Evolutionary conservation across 1,140 invertebrate species (phyloP).

Genomic region (Papilio glaucus): DNA sequence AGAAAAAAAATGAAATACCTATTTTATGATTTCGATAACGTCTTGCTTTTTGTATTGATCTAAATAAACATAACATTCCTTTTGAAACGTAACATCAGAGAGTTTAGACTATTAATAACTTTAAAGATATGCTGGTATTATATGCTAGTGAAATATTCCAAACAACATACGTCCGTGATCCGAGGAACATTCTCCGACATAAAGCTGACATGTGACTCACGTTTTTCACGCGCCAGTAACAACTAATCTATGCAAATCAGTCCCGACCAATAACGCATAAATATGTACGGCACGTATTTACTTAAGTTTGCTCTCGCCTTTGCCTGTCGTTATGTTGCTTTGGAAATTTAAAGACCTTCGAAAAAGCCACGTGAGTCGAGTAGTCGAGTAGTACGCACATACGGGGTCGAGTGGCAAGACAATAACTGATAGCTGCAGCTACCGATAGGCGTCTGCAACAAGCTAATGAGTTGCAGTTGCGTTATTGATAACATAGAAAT

Average conservation of each 20-base stretch:
- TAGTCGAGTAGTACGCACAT: neutral
- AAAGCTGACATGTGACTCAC: slow-evolving; percentile 74
- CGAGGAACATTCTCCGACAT: slow-evolving; percentile 57
- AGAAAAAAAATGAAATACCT: too few relatives aligned
- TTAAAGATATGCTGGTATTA: neutral
- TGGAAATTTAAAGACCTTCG: slow-evolving; percentile 11
- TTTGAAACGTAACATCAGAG: neutral
- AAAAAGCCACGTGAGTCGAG: neutral
- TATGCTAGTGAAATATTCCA: slow-evolving; percentile 61
- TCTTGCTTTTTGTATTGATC: too few relatives aligned
- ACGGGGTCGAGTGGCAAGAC: too few relatives aligned
- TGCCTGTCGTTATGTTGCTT: slow-evolving; percentile 19
- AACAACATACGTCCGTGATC: slow-evolving; percentile 51
- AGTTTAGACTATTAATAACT: neutral
- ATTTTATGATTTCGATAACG: too few relatives aligned
- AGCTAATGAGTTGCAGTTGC: too few relatives aligned
- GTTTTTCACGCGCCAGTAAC: slow-evolving; percentile 72
- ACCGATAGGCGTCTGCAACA: too few relatives aligned
- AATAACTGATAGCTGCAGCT: too few relatives aligned
- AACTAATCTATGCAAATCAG: slow-evolving; percentile 79
- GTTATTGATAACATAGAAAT: too few relatives aligned
- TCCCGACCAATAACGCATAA: slow-evolving; percentile 55
- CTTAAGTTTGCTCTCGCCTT: slow-evolving; percentile 55
- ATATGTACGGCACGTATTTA: slow-evolving; percentile 71
- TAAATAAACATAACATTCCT: neutral